Evolutionary conservation across 2,797 vertebrate species (phyloP).

Genomic region (Smutsia temminckii): DNA sequence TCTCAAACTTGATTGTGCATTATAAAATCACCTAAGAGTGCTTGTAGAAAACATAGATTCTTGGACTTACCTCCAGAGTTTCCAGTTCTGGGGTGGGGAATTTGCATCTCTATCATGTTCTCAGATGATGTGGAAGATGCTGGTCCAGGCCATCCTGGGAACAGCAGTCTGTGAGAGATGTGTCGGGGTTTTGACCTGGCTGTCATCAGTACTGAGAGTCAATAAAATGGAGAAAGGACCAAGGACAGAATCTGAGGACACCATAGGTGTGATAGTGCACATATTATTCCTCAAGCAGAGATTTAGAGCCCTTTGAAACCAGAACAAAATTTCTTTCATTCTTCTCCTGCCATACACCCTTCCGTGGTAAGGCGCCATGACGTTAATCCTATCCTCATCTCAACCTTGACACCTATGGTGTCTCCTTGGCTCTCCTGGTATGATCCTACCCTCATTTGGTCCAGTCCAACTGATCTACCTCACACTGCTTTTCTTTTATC

Average conservation of each 20-base stretch:
- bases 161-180: not conserved
- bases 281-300: not conserved
- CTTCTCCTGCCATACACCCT: not conserved
- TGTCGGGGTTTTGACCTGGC: not conserved
- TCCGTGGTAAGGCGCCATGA: not conserved
- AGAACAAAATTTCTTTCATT: not conserved
- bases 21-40: not conserved
- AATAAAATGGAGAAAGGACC: not conserved
- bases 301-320: not conserved
- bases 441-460: not conserved
- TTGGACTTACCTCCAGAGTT: not conserved
- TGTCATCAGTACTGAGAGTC: not conserved
- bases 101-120: not conserved
- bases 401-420: not conserved
- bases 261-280: not conserved
- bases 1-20: not conserved
- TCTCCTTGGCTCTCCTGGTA: not conserved
- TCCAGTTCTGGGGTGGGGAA: not conserved
- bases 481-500: not conserved
- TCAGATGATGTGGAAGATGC: not conserved
- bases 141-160: not conserved
- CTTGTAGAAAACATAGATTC: not conserved
- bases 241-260: not conserved
- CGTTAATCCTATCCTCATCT: not conserved
- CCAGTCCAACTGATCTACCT: not conserved